A percentile compares a stretch with the other conserved stretches of the same genome.
Evolutionary conservation across 2,888 invertebrate genomes (phyloP).

Genomic region (Gonocerus acuteangulatus): DNA sequence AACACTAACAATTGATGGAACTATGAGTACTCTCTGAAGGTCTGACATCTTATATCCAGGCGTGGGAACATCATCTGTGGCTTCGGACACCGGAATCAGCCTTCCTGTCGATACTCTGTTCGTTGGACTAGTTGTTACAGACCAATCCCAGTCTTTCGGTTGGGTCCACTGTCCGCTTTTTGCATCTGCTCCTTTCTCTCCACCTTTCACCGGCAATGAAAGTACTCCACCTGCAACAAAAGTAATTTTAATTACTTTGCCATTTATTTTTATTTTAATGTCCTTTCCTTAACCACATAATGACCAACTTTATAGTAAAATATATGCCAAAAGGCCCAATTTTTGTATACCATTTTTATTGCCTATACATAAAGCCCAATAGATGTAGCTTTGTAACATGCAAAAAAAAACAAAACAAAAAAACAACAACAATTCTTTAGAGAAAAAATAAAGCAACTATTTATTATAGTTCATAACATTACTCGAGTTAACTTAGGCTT

Average conservation of each 20-base stretch:
- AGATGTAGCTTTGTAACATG: too few relatives aligned
- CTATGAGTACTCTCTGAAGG: background rate
- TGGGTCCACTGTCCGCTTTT: background rate
- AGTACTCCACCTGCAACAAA: background rate
- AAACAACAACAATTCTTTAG: too few relatives aligned
- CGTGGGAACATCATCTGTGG: conserved; percentile 7
- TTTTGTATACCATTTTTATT: too few relatives aligned
- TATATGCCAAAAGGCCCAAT: too few relatives aligned
- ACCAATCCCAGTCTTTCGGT: conserved; percentile 19
- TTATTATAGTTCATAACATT: too few relatives aligned
- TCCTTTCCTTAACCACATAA: too few relatives aligned
- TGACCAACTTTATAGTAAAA: too few relatives aligned
- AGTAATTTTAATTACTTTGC: background rate
- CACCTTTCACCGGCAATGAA: background rate
- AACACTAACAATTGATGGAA: background rate
- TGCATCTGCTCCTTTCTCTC: background rate
- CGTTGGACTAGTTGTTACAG: background rate
- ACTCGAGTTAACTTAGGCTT: too few relatives aligned
- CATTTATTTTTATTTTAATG: too few relatives aligned
- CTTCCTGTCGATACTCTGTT: background rate
- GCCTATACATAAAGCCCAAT: too few relatives aligned
- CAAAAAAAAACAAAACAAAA: too few relatives aligned
- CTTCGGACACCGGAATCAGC: conserved; percentile 15
- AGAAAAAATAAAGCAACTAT: too few relatives aligned
- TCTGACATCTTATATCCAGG: conserved; percentile 16